Evolutionary conservation across 2,888 invertebrate genomes (phyloP), one percentile per base, ranked within the genome.

Genomic region (Troides oblongomaculatus): DNA sequence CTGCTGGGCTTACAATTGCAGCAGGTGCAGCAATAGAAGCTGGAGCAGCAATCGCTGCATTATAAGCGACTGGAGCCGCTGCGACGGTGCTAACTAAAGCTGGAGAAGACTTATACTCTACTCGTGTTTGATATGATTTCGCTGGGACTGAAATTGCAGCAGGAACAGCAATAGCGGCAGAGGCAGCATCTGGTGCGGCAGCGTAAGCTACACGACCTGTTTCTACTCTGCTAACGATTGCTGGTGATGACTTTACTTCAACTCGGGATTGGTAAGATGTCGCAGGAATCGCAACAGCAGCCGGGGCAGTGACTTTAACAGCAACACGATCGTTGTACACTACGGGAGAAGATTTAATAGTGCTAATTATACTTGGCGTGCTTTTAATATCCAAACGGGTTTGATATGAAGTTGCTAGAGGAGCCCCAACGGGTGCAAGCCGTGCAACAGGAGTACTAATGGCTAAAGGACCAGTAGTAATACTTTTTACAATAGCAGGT

Each of bases 111-210:
- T 88, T 87, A 57, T 93, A 88, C 72, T 92, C 87, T 66, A 91
- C 88, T 10, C 90, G 84, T 70, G 92, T 89, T 76, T 93, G 91
- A 73, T 87, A 89, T 10, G 90, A 90, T 14, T 75, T 77, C 12
- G 84, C 86, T 75, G 86, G 80, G 12, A 81, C 80, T 25, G 82
- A 68, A 39, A 75, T 58, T 66, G 75, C 77, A 21, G 66, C 75
- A 56, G 77, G 77, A 17, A 69, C 62, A 21, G 85, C 77, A 30
- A 69, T 62, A 21, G 85, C 83, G 66, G 66, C 62, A 66, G 76
- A 73, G 62, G 75, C 72, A 23, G 80, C 77, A 36, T 75, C 74
- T 39, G 74, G 71, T 71, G 76, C 74, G 1, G 53, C 57, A 57
- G 57, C 21, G 56, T 82, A 75, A 81, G 83, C 57, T 57, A 21